Evolutionary conservation across 1,140 invertebrate species (phyloP).

Genomic region (Bombyx mori): ASM3026992v2 NC_085118.1:6509501-6510000

Average conservation of each 20-base stretch:
- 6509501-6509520: no score
- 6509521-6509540: no score
- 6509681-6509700: not conserved
- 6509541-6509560: no score
- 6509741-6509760: not conserved
- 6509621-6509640: not conserved
- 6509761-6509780: not conserved
- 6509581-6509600: not conserved
- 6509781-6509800: slow-evolving; percentile 2
- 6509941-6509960: no score
- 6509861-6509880: no score
- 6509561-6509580: not conserved
- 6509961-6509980: no score
- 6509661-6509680: slow-evolving; percentile 1
- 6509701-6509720: not conserved
- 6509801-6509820: not conserved
- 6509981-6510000: no score
- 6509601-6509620: not conserved
- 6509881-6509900: no score
- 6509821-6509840: no score
- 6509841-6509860: no score
- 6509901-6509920: no score
- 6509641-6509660: not conserved
- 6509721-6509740: not conserved
- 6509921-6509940: no score